Base-by-base conservation (phyloP, 64 coral and sea anemone species). In the Cladopsammia gracilis region DNA sequence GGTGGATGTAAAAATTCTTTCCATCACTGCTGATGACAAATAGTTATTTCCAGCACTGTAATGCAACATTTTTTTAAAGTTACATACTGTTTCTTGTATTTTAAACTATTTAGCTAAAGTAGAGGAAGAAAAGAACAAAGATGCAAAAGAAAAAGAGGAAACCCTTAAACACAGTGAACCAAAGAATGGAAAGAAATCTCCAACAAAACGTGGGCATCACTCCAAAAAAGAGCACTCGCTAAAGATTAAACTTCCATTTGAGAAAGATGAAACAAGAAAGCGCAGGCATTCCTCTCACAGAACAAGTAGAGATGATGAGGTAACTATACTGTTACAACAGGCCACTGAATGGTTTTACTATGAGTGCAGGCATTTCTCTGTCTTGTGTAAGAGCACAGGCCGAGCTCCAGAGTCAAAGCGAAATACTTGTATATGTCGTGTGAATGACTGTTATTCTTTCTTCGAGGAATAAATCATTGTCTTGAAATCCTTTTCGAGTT, bases 51-150 rank as follows among this genome's bases (percentile, higher is more conserved):
- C 34, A 34, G 34, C 2, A 2, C 34, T 34, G 34, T 34, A 34
- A 34, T 1, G 2, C 34, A 34, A 34, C 34, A 34, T 34, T 34
- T 34, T 34, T 76, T n/a, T n/a, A n/a, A n/a, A n/a, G n/a, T n/a
- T n/a, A n/a, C n/a, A n/a, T n/a, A 48, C 19, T 48, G 67, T 61
- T n/a, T 46, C 64, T 6, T 47, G n/a, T n/a, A 78, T 53, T 18
- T 49, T n/a, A n/a, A n/a, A n/a, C n/a, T n/a, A n/a, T n/a, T 3
- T 53, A 96, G 24, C 70, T 89, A 77, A 88, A 93, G 49, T 74
- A 89, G 61, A 88, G 83, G 78, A 89, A 83, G 75, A 92, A 86
- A 45, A 66, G 6, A 58, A 84, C 70, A 45, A 76, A 1, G 4
- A 9, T n/a, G 80, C 44, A 4, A 66, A 87, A 23, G 67, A 87